Conservation (phyloP, 2,797 vertebrate genomes). For the Lacerta agilis region DNA sequence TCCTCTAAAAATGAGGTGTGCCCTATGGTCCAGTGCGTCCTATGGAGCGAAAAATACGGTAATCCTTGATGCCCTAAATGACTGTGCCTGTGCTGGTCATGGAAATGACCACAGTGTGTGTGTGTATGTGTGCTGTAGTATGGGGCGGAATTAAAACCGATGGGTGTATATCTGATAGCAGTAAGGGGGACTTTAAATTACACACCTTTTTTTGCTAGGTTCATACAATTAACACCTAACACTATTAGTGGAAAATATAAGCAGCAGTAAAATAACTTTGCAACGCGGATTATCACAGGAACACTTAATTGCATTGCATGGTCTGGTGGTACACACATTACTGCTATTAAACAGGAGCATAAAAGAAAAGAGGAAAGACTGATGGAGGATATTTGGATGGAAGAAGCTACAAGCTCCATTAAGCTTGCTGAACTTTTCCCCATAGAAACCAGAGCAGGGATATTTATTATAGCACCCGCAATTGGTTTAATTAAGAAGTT, state of each 20-base stretch:
- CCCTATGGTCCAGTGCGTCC: too few relatives aligned
- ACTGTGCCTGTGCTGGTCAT: too few relatives aligned
- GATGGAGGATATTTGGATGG: neutral
- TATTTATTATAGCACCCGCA: neutral
- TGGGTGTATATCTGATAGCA: neutral
- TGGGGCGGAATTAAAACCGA: neutral
- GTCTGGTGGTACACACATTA: constrained; percentile 9
- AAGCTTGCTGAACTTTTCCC: neutral
- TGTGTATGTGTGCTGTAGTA: neutral
- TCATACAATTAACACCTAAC: constrained; percentile 14
- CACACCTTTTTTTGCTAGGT: neutral
- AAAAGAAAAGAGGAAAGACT: neutral
- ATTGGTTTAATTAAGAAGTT: neutral
- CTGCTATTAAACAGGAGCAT: constrained; percentile 10
- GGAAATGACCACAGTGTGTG: neutral
- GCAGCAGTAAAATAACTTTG: constrained; percentile 30
- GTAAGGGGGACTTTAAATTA: neutral
- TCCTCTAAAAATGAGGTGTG: too few relatives aligned
- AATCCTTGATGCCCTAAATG: too few relatives aligned
- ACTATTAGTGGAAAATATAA: constrained; percentile 26
- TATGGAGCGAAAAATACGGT: too few relatives aligned
- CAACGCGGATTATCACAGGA: constrained; percentile 38
- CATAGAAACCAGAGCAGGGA: neutral
- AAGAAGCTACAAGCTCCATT: neutral
- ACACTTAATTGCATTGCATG: neutral